These are phyloP conservation scores for Junco hyemalis DNA, from an alignment of 2,113 vertebrate genomes.

Conservation along the genomic window DNA sequence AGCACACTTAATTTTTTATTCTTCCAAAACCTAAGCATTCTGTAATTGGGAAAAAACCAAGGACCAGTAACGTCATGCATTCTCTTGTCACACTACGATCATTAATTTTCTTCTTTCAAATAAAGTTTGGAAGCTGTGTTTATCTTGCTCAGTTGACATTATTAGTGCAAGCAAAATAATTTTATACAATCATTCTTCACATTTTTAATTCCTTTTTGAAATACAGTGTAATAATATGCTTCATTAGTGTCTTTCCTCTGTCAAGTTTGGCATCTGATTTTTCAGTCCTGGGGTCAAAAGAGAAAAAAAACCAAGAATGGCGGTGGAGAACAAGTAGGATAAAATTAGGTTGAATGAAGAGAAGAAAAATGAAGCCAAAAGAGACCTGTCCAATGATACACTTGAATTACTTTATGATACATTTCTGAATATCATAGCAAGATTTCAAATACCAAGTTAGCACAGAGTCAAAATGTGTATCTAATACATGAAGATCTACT, in stretches of 20 bases:
- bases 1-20: background rate
- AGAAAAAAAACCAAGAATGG: background rate
- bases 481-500: background rate
- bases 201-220: background rate
- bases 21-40: background rate
- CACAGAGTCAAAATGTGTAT: background rate
- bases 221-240: background rate
- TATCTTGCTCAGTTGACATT: background rate
- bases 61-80: background rate
- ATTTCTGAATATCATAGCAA: background rate
- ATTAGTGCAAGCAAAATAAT: background rate
- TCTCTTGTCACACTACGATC: background rate
- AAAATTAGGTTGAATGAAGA: background rate
- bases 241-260: background rate
- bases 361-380: background rate
- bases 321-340: background rate
- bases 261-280: background rate
- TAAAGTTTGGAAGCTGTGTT: background rate
- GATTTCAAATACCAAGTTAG: background rate
- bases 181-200: background rate
- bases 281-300: background rate
- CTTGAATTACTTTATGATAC: background rate
- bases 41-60: accelerated
- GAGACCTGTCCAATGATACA: background rate
- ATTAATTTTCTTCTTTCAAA: background rate